Conservation (phyloP, 2,797 vertebrate genomes). For the Adrianichthys oophorus region DNA sequence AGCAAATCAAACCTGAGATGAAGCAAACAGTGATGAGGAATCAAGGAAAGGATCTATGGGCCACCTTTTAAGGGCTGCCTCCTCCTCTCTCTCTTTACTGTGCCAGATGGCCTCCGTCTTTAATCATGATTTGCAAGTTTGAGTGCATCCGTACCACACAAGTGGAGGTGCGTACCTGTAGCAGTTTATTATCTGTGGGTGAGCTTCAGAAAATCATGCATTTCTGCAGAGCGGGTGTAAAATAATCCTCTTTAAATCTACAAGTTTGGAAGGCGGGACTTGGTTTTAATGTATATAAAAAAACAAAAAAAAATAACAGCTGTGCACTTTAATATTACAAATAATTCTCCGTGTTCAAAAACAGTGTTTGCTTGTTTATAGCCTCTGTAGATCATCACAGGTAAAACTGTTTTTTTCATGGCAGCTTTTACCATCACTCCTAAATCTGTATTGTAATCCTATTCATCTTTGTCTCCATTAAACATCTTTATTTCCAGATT, state of each 20-base stretch:
- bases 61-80: constrained; percentile 68
- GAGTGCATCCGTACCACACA: constrained; percentile 17
- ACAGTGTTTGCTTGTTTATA: too few species aligned
- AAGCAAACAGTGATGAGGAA: constrained; percentile 31
- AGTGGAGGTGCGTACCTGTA: constrained; percentile 21
- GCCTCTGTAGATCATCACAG: neutral
- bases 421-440: constrained; percentile 11
- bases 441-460: constrained; percentile 16
- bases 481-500: constrained; percentile 31
- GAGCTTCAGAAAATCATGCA: neutral
- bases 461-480: constrained; percentile 19
- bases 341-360: too few species aligned
- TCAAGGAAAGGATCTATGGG: constrained; percentile 42
- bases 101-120: constrained; percentile 70
- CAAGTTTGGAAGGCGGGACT: constrained; percentile 4
- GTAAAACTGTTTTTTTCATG: constrained; percentile 4
- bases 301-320: too few species aligned
- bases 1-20: constrained; percentile 18
- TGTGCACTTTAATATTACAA: too few species aligned
- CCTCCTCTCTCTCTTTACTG: constrained; percentile 51
- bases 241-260: constrained; percentile 23
- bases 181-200: constrained; percentile 6
- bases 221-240: constrained; percentile 13
- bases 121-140: constrained; percentile 58
- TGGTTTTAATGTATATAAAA: too few species aligned